phyloP scores from a whole-genome alignment of 2,888 invertebrate genomes.

The Mesorhabditis spiculigera region DNA sequence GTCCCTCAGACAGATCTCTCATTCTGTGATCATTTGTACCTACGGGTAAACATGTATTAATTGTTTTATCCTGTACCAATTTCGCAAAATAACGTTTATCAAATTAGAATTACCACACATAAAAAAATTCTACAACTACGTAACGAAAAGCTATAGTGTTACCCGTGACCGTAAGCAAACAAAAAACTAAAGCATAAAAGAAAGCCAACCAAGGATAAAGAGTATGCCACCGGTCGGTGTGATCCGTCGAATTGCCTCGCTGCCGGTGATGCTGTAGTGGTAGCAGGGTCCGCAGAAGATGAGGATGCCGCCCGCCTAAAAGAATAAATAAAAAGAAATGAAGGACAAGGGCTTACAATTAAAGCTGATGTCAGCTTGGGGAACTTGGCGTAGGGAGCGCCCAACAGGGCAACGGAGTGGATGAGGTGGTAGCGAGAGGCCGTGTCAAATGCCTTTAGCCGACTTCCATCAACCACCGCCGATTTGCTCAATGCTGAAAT shows the following conservation, averaged over 20 bases:
- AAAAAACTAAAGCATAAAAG: constrained; percentile 35
- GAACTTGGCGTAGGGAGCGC: constrained; percentile 68
- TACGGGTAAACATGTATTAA: neutral
- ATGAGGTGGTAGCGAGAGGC: constrained; percentile 80
- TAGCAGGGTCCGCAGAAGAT: constrained; percentile 89
- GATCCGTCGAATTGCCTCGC: constrained; percentile 71
- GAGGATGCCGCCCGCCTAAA: constrained; percentile 70
- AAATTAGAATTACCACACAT: no score
- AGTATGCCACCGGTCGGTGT: constrained; percentile 85
- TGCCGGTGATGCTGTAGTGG: constrained; percentile 79
- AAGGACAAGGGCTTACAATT: constrained; percentile 12
- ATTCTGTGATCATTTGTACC: constrained; percentile 10
- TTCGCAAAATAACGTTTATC: no score
- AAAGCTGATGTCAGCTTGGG: constrained; percentile 27
- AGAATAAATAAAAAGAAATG: neutral
- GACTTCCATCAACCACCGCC: constrained; percentile 57
- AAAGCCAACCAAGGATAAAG: constrained; percentile 82
- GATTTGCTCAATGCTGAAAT: neutral
- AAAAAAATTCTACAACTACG: no score
- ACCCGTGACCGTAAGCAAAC: no score
- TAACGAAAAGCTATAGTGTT: no score
- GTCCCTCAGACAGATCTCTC: neutral
- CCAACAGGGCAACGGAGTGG: constrained; percentile 80
- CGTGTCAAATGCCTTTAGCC: constrained; percentile 75
- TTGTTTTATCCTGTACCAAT: no score